Base-by-base conservation (phyloP, 2,888 invertebrate genomes). In the Helicoverpa assulta region DNA sequence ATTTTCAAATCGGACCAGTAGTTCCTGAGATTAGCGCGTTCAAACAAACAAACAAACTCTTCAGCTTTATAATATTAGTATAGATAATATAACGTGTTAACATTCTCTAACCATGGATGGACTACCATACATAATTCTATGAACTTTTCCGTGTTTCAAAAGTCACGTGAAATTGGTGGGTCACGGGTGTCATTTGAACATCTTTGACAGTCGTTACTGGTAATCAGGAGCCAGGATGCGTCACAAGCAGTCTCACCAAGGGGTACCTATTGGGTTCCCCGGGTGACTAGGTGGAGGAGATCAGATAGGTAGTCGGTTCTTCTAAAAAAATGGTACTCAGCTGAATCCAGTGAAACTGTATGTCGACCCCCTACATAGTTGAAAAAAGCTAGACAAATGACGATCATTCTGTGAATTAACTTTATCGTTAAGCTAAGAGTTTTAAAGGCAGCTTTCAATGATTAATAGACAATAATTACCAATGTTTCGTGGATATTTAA, bases 401-500 rank as follows among this genome's bases (percentile, higher is more conserved):
- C 18, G n/a, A 18, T 26, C 26, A 26, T 52, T 33, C 33, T 33
- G 1, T 7, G 7, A 33, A 33, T 5, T 33, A 1, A 33, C 33
- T 33, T 33, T 8, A 33, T 33, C 33, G 33, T 33, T 33, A 33
- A 29, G 29, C 2, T 21, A 29, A 29, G 7, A 29, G 33, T 8
- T 10, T 33, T 33, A 33, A 33, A 33, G 10, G 8, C 33, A 33
- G 8, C 10, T 33, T 33, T 10, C 8, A 10, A 33, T 33, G 8
- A 33, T 7, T 8, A 10, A 33, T 33, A 33, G 33, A 8, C 8
- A 33, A 6, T 33, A 33, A 33, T 33, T 40, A 40, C 10, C 40
- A 12, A 56, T 40, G 66, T 14, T 68, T 0, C 10, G 7, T 1
- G 18, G 61, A 70, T 78, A 69, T 72, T 65, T 65, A 61, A 62